Evolutionary conservation across 2,888 invertebrate genomes (phyloP), one percentile per base, ranked within the genome.

Genomic region (Drepana falcataria): DNA sequence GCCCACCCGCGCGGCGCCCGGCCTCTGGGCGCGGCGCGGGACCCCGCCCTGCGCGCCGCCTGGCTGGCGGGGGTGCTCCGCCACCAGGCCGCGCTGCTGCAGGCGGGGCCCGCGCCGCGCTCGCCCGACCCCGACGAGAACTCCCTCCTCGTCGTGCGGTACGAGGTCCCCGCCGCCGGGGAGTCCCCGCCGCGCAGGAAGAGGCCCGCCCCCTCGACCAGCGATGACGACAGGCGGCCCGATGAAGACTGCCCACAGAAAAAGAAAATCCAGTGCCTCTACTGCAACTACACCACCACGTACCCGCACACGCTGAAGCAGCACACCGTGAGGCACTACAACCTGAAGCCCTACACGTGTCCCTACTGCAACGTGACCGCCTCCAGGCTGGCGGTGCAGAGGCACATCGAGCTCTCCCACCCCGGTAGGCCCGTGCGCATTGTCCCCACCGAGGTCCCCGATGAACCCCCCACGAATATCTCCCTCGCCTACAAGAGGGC

Each of bases 291-390:
- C 56, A 54, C 52, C 0, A 58, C 64, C 0, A 67, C 61, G 53
- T 61, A 72, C 49, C 48, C 55, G 3, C 64, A 65, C 21, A 66
- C 71, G 9, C 53, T 90, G n/a, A 76, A 73, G 21, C 74, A 79
- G 48, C 93, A 93, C 64, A 68, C 86, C 4, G 68, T 85, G 41
- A 71, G 80, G 2, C 93, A 93, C 68, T 92, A 86, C 79, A 75
- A 80, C 3, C 62, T 90, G 5, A 88, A 87, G 57, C 87, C 91
- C 0, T 88, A 70, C 57, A 65, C 64, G 1, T 93, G 93, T 62
- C 60, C 58, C 0, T 73, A 85, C 55, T 93, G 93, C 61, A 58
- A 69, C 1, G 75, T 71, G 52, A 70, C 66, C 1, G 79, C 81
- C 1, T 63, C 76, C 3, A 77, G 78, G 21, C 64, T 67, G 33